Conservation (phyloP, 2,797 vertebrate genomes). For the Enteromius unitaeniatus region DNA sequence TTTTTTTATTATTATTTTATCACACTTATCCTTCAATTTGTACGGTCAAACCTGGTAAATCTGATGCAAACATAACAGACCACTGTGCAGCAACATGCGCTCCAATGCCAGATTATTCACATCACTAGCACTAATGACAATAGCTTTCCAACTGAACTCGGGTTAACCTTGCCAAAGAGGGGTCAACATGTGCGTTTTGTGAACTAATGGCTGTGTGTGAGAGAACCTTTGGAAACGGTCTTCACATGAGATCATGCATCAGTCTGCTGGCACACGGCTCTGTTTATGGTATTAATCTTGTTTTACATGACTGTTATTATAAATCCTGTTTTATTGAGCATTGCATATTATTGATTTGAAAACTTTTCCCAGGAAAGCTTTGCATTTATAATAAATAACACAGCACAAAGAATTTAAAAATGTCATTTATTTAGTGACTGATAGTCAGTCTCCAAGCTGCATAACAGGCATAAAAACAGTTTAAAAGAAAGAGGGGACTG, state of each 20-base stretch:
- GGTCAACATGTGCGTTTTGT: conserved; percentile 30
- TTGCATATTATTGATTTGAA: conserved; percentile 7
- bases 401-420: not conserved
- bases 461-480: not conserved
- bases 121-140: conserved; percentile 26
- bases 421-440: not conserved
- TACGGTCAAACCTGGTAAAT: not conserved
- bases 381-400: not conserved
- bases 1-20: no score
- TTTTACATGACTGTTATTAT: not conserved
- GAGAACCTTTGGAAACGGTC: not conserved
- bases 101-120: conserved; percentile 10
- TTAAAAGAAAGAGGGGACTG: not conserved
- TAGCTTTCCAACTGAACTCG: not conserved
- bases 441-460: not conserved
- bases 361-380: conserved; percentile 1
- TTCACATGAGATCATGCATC: conserved; percentile 33
- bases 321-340: conserved; percentile 11
- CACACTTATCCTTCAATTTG: not conserved
- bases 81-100: not conserved
- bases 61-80: conserved; percentile 19
- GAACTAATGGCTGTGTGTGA: conserved; percentile 18
- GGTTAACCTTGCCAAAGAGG: not conserved
- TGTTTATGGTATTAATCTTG: conserved; percentile 8
- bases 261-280: not conserved